These are phyloP conservation scores for Tragulus kanchil DNA, from an alignment of 2,113 vertebrate genomes.

Conservation along the genomic window DNA sequence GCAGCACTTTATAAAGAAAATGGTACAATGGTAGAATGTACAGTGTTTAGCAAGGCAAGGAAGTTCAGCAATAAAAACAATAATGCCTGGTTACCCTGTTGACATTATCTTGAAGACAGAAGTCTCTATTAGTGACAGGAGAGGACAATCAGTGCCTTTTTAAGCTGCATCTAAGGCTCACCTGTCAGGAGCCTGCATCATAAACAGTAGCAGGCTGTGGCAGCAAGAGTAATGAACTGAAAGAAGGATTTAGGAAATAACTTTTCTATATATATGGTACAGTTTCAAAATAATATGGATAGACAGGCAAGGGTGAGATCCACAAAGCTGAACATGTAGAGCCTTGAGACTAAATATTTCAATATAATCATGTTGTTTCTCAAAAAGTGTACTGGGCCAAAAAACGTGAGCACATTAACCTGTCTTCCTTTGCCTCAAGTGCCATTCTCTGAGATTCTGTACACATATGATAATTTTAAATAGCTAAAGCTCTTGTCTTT, in stretches of 20 bases:
- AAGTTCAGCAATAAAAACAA: not conserved
- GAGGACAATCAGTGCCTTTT: not conserved
- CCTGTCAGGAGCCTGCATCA: constrained; percentile 2
- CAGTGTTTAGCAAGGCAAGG: constrained; percentile 47
- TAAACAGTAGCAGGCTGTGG: not conserved
- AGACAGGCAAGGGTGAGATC: not conserved
- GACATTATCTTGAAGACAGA: constrained; percentile 43
- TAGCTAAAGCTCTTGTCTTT: not conserved
- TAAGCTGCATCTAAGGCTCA: not conserved
- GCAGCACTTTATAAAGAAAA: constrained; percentile 25
- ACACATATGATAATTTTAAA: not conserved
- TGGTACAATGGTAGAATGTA: not conserved
- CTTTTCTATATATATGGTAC: not conserved
- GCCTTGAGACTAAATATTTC: not conserved
- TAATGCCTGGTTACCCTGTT: not conserved
- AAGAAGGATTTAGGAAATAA: not conserved
- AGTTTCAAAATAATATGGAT: not conserved
- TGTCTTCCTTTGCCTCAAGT: not conserved
- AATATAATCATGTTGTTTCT: not conserved
- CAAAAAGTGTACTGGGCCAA: not conserved
- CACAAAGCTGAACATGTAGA: not conserved
- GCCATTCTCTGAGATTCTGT: not conserved
- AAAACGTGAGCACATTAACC: not conserved
- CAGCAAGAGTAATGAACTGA: constrained; percentile 41
- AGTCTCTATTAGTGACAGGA: not conserved